Base-by-base conservation (phyloP, 2,113 vertebrate species). In the Fregata magnificens region DNA sequence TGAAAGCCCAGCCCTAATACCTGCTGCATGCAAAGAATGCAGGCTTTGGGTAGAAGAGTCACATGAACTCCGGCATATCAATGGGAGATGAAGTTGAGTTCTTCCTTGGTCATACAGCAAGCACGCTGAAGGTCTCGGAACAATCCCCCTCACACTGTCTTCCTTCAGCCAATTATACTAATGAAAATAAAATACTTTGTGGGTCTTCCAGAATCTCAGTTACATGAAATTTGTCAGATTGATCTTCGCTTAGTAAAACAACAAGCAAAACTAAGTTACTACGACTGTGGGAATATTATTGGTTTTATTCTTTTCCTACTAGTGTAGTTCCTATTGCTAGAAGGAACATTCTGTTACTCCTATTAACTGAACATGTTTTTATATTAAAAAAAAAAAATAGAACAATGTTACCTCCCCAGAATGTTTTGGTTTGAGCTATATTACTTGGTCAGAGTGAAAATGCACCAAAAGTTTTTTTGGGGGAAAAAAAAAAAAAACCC, bases 1-100 rank as follows among this genome's bases (percentile, higher is more conserved):
- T 70, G 83, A 34, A 44, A 86, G 71, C 77, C 29, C 36, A 65
- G 6, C n/a, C 56, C 31, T 11, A 5, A 1, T 40, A 6, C 0
- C 34, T 52, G 45, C 10, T 44, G 24, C 36, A 3, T 2, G 17
- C 8, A 1, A 13, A 74, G 31, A 0, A 0, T 32, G 29, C 26
- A n/a, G 55, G 9, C 13, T 73, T 44, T 26, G 69, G n/a, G 38
- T 26, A 16, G 61, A 8, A n/a, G 29, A 10, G 19, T 34, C 18
- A 3, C 25, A 24, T 42, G 55, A 88, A 18, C 44, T 44, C 18
- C 2, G 0, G 32, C 3, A 1, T 14, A 9, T 86, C 47, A 6
- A 6, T 21, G 47, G 83, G 34, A 88, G 36, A 3, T 38, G 67
- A 69, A 56, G 36, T 1, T 53, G 22, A 59, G 29, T 67, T 61